These are phyloP conservation scores for Augiades crinisus DNA, from an alignment of 2,888 invertebrate genomes.

Conservation along the genomic window DNA sequence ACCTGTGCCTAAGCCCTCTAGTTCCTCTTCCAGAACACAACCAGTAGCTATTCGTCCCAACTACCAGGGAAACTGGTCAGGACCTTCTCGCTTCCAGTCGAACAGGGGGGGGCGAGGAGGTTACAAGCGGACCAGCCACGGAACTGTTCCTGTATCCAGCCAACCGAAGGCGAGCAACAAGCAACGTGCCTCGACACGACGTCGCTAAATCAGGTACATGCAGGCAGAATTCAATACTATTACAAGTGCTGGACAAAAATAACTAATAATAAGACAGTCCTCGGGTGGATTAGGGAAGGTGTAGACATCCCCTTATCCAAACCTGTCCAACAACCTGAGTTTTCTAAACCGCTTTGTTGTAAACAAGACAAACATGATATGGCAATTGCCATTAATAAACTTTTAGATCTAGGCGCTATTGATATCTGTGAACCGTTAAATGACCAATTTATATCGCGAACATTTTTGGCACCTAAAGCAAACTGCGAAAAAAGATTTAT, in stretches of 20 bases:
- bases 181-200: no score
- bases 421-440: constrained; percentile 7
- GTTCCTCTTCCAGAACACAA: no score
- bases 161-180: no score
- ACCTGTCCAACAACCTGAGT: no score
- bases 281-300: neutral
- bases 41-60: no score
- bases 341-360: no score
- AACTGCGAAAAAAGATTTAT: constrained; percentile 32
- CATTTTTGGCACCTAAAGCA: constrained; percentile 31
- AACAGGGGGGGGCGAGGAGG: constrained; percentile 6
- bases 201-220: constrained; percentile 8
- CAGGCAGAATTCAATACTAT: neutral
- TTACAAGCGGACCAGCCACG: no score
- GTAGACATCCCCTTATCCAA: neutral
- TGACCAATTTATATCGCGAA: constrained; percentile 30
- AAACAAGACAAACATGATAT: constrained; percentile 21
- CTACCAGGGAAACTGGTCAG: constrained; percentile 34
- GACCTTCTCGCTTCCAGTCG: constrained; percentile 31
- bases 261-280: neutral
- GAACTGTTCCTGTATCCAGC: no score
- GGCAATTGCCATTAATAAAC: constrained; percentile 28
- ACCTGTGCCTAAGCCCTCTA: no score
- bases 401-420: constrained; percentile 32
- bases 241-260: constrained; percentile 12